Conservation (phyloP, 2,888 invertebrate genomes). For the Leucania comma region DNA sequence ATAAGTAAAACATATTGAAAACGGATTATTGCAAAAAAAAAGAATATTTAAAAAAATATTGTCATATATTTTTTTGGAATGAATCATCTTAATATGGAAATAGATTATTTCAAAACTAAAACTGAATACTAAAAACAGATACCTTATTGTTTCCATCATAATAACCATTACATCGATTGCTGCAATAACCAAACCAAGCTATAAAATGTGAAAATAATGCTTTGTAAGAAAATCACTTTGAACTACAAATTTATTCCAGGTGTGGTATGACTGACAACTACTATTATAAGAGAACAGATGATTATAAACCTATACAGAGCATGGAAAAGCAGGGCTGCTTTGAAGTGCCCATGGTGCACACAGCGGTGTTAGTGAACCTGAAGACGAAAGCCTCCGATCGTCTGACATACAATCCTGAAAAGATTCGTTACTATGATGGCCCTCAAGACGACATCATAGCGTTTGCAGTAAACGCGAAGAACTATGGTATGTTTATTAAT, state of each 20-base stretch:
- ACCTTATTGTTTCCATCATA: not conserved
- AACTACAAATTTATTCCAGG: constrained; percentile 69
- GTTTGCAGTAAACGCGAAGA: constrained; percentile 96
- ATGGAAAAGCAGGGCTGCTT: constrained; percentile 94
- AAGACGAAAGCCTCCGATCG: constrained; percentile 89
- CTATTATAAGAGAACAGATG: constrained; percentile 95
- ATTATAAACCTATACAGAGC: constrained; percentile 95
- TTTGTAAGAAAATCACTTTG: not conserved
- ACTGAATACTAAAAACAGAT: no score
- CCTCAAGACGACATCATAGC: constrained; percentile 98
- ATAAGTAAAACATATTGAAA: no score
- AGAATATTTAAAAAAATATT: no score
- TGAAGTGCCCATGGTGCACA: constrained; percentile 97
- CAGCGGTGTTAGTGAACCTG: constrained; percentile 95
- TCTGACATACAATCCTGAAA: constrained; percentile 94
- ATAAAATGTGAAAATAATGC: not conserved
- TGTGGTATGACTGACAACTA: constrained; percentile 96
- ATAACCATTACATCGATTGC: not conserved
- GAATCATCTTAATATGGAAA: no score
- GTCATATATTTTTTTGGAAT: no score
- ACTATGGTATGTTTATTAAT: constrained; percentile 87
- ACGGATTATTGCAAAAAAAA: no score
- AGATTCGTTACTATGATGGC: constrained; percentile 92
- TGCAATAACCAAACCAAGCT: not conserved
- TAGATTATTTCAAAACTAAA: no score